Evolutionary conservation across 2,888 invertebrate genomes (phyloP), one percentile per base, ranked within the genome.

Genomic region (Colostygia pectinataria): DNA sequence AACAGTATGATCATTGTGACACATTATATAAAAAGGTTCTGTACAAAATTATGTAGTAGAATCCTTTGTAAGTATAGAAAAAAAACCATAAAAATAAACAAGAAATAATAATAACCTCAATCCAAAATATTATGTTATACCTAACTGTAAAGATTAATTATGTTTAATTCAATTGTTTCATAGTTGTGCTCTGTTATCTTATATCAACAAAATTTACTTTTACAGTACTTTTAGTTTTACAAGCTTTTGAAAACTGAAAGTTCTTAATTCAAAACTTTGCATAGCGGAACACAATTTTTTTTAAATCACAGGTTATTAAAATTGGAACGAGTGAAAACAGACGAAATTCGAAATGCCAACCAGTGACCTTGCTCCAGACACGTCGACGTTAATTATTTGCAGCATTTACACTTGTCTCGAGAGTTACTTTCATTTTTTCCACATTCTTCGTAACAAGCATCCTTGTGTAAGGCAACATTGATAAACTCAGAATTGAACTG

Each of bases 341-440:
- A 57, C 74, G 73, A 77, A 80, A 74, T 67, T 62, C 64, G 51
- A 84, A 88, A 88, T 87, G 85, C 76, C 86, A 82, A 71, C 61
- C 44, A 66, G 49, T 52, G 71, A 66, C 84, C 85, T 83, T 74
- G 83, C 83, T 81, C 79, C 74, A 74, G 71, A 80, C 80, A 68
- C 50, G 74, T 76, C 65, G 69, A 53, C 63, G 59, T 74, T 74
- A 80, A 84, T 85, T 80, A 83, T 73, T 74, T 73, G 71, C 73
- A 77, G 66, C 77, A 79, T 74, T 77, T 77, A 65, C 70, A 65
- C 53, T 65, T 57, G 61, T 58, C 55, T 20, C 6, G 64, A 68
- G 51, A 45, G 44, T 45, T 43, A 68, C 67, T 74, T 74, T 71
- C 70, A 47, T 67, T 76, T 70, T 62, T 53, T 55, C 57, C 55